Evolutionary conservation across 1,140 invertebrate species (phyloP).

Genomic region (Pomacea maculata): DNA sequence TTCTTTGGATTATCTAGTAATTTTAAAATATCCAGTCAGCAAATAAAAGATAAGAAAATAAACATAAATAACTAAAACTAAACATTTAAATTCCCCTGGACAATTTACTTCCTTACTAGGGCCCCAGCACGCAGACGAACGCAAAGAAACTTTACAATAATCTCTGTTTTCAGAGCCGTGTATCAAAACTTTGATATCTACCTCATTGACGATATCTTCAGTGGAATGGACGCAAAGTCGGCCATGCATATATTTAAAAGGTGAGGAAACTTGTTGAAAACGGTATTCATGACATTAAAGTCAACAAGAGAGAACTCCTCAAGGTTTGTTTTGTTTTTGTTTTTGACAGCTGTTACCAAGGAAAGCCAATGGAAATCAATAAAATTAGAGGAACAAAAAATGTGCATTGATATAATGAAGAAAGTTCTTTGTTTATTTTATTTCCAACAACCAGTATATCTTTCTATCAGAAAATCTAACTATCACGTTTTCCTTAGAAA

Average conservation of each 20-base stretch:
- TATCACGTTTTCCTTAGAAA: too few relatives aligned
- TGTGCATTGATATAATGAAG: too few relatives aligned
- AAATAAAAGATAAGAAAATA: too few relatives aligned
- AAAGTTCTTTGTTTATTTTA: too few relatives aligned
- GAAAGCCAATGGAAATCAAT: neutral
- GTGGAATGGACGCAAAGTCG: slow-evolving; percentile 82
- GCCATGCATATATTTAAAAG: slow-evolving; percentile 42
- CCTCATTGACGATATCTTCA: slow-evolving; percentile 89
- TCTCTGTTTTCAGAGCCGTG: slow-evolving; percentile 38
- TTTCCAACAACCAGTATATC: too few relatives aligned
- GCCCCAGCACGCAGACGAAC: too few relatives aligned
- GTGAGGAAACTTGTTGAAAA: slow-evolving; percentile 17
- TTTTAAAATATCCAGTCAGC: neutral
- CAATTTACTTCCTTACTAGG: neutral
- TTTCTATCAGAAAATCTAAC: too few relatives aligned
- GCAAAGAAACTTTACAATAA: neutral
- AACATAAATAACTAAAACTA: too few relatives aligned
- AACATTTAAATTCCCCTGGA: neutral
- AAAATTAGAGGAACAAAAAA: too few relatives aligned
- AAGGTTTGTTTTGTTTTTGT: neutral
- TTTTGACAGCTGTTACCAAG: neutral
- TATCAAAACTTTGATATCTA: slow-evolving; percentile 77
- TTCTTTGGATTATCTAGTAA: neutral
- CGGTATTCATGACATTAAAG: neutral
- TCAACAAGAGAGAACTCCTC: neutral